phyloP scores from a whole-genome alignment of 1,140 invertebrate species.

The Drosophila seguyi region DNA sequence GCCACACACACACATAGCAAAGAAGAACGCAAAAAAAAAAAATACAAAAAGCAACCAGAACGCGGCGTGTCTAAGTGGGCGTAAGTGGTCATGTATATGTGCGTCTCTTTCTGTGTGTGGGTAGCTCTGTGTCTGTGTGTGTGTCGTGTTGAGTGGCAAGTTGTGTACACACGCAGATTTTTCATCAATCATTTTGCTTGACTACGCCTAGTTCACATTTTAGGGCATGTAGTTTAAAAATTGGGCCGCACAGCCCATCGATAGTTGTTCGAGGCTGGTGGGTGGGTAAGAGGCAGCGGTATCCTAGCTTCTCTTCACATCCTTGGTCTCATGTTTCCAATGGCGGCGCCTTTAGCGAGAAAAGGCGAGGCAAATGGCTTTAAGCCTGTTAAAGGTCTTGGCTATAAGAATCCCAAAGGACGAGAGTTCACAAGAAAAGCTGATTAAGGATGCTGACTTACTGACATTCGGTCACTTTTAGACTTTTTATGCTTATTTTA shows the following conservation, averaged over 20 bases:
- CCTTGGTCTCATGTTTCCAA: conserved; percentile 9
- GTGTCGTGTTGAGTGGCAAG: conserved; percentile 64
- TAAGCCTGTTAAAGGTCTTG: conserved; percentile 35
- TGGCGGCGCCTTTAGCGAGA: conserved; percentile 13
- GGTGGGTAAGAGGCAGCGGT: neutral
- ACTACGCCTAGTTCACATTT: conserved; percentile 59
- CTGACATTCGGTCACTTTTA: neutral
- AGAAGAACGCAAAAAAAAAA: conserved; percentile 9
- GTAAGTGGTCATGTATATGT: conserved; percentile 57
- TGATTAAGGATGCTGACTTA: neutral
- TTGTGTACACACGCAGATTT: conserved; percentile 74
- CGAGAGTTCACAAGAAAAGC: conserved; percentile 4
- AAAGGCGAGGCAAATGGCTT: conserved; percentile 10
- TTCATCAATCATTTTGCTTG: conserved; percentile 76
- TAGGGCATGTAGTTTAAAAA: conserved; percentile 65
- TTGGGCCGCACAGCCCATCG: conserved; percentile 53
- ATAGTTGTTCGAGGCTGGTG: conserved; percentile 26
- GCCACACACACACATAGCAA: conserved; percentile 23
- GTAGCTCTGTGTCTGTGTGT: conserved; percentile 25
- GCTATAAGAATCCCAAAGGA: conserved; percentile 1
- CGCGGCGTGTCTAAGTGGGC: conserved; percentile 64
- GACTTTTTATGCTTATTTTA: neutral
- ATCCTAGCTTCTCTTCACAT: neutral
- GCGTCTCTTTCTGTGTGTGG: conserved; percentile 18
- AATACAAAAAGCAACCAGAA: conserved; percentile 49